These are phyloP conservation scores for Chauna torquata DNA, from an alignment of 2,113 vertebrate species.

Conservation along the genomic window DNA sequence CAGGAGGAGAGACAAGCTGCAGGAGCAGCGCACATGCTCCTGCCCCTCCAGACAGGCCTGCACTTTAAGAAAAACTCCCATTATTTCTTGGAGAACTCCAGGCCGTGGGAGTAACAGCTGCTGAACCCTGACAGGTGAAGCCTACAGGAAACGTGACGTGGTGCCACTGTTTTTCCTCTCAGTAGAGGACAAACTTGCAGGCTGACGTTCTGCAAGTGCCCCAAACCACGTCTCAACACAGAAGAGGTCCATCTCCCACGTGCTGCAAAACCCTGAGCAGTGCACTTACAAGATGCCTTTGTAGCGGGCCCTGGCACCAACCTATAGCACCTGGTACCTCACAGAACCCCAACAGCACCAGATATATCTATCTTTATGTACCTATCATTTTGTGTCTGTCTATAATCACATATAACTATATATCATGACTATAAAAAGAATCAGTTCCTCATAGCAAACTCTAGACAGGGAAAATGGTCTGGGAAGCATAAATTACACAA, in stretches of 20 bases:
- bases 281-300: not conserved
- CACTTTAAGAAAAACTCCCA: not conserved
- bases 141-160: not conserved
- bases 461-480: not conserved
- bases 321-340: not conserved
- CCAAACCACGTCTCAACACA: not conserved
- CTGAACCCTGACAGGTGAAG: accelerated
- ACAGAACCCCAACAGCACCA: not conserved
- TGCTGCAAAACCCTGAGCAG: not conserved
- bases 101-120: not conserved
- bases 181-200: not conserved
- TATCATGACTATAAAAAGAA: not conserved
- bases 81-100: not conserved
- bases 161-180: not conserved
- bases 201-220: not conserved
- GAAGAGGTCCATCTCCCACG: accelerated
- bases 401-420: not conserved
- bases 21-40: accelerated
- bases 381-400: accelerated
- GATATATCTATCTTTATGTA: not conserved
- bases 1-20: not conserved
- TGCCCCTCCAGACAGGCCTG: not conserved
- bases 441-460: not conserved
- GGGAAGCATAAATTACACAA: not conserved
- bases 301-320: not conserved